Conservation (phyloP, 2,113 vertebrate genomes). For the Cinclus mexicanus region DNA sequence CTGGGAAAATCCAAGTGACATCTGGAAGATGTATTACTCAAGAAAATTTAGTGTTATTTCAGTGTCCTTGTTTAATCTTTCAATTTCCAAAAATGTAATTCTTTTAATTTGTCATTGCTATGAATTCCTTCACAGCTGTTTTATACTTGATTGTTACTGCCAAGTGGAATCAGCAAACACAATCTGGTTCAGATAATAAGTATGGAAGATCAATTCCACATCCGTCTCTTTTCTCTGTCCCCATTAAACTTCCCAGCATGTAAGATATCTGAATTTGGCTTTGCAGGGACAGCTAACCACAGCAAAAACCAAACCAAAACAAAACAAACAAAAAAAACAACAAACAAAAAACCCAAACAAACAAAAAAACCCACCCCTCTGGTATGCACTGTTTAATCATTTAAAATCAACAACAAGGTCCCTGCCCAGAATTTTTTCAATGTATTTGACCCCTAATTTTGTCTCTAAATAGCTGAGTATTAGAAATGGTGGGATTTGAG, state of each 20-base stretch:
- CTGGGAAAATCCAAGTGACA: constrained; percentile 42
- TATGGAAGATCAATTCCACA: neutral
- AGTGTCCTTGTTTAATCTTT: constrained; percentile 38
- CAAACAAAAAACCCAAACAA: too few species aligned
- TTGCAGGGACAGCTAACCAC: neutral
- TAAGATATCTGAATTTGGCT: neutral
- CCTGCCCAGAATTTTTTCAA: neutral
- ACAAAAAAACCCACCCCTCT: neutral
- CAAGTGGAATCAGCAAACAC: constrained; percentile 33
- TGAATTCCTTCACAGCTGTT: constrained; percentile 44
- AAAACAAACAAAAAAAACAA: too few species aligned
- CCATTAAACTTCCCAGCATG: neutral
- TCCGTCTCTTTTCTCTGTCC: neutral
- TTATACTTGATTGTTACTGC: neutral
- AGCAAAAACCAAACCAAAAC: neutral
- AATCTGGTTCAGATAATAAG: constrained; percentile 34
- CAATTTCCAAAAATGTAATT: constrained; percentile 23
- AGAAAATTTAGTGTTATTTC: constrained; percentile 36
- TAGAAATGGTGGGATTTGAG: neutral
- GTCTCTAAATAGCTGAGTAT: neutral
- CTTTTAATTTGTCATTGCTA: constrained; percentile 40
- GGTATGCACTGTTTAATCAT: neutral
- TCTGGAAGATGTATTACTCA: constrained; percentile 19
- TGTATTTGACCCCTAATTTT: neutral
- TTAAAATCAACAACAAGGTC: neutral